Percentiles rank a stretch among this genome's conserved stretches.
Evolutionary conservation across 2,888 invertebrate species (phyloP).

Genomic region (Patella ulyssiponensis): DNA sequence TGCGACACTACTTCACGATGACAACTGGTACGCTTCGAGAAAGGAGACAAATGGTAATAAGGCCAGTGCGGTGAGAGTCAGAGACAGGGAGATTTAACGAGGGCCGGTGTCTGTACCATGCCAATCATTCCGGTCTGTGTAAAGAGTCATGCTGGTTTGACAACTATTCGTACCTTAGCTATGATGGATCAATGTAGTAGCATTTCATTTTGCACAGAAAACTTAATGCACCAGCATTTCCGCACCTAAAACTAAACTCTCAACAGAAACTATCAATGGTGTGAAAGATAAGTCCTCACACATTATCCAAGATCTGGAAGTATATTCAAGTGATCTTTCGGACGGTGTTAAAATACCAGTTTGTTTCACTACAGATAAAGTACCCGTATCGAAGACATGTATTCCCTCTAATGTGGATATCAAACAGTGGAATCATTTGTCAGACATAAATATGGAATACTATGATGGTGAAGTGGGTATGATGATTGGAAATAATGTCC

Average conservation of each 20-base stretch:
- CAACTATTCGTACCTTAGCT: conserved; percentile 32
- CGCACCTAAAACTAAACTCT: not conserved
- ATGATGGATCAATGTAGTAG: conserved; percentile 36
- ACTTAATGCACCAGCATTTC: not conserved
- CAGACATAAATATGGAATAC: not conserved
- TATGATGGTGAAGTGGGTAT: conserved; percentile 19
- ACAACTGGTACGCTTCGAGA: too few relatives aligned
- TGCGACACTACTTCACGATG: too few relatives aligned
- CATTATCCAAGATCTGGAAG: not conserved
- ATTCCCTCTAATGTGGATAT: conserved; percentile 21
- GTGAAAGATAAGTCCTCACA: not conserved
- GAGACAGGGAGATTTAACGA: not conserved
- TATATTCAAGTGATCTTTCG: not conserved
- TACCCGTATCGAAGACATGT: conserved; percentile 11
- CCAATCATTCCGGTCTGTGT: conserved; percentile 58
- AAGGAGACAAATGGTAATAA: too few relatives aligned
- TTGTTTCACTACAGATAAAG: conserved; percentile 9
- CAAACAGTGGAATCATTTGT: conserved; percentile 17
- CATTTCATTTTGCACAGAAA: not conserved
- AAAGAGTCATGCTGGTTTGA: conserved; percentile 24
- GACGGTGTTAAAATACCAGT: not conserved
- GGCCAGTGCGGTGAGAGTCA: too few relatives aligned
- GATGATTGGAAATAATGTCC: conserved; percentile 18
- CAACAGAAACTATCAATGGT: not conserved
- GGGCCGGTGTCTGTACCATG: conserved; percentile 35